Evolutionary conservation across 2,888 invertebrate genomes (phyloP).

Genomic region (Fragum fragum): DNA sequence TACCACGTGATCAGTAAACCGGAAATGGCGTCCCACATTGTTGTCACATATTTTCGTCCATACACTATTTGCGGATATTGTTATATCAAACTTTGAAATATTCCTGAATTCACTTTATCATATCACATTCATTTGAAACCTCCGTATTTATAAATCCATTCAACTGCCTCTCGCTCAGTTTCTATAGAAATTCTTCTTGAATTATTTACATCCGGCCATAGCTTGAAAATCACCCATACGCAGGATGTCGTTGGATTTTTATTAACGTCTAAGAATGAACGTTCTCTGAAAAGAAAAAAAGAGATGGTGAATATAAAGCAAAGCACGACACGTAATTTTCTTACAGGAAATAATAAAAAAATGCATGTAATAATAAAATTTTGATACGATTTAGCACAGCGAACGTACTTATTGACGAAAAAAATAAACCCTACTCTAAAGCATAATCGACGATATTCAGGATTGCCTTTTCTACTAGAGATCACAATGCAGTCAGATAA

Average conservation of each 20-base stretch:
- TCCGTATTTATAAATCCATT: neutral
- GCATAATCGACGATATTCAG: too few species aligned
- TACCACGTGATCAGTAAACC: constrained; percentile 56
- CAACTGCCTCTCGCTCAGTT: neutral
- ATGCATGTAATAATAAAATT: too few species aligned
- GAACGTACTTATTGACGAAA: too few species aligned
- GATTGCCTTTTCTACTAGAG: too few species aligned
- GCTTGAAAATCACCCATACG: neutral
- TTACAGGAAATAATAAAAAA: too few species aligned
- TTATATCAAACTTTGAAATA: neutral
- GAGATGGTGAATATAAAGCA: too few species aligned
- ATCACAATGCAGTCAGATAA: too few species aligned
- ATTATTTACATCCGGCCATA: neutral
- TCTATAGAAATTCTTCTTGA: neutral
- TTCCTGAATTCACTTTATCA: constrained; percentile 7
- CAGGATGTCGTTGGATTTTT: neutral
- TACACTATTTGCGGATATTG: constrained; percentile 14
- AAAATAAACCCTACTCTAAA: too few species aligned
- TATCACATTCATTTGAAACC: neutral
- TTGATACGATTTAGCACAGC: too few species aligned
- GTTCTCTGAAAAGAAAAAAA: neutral
- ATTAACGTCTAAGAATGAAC: neutral
- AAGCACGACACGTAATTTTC: too few species aligned
- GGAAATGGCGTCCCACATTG: constrained; percentile 57
- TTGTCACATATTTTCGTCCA: constrained; percentile 54